Evolutionary conservation across 2,797 vertebrate species (phyloP).

Genomic region (Peromyscus attwateri): DNA sequence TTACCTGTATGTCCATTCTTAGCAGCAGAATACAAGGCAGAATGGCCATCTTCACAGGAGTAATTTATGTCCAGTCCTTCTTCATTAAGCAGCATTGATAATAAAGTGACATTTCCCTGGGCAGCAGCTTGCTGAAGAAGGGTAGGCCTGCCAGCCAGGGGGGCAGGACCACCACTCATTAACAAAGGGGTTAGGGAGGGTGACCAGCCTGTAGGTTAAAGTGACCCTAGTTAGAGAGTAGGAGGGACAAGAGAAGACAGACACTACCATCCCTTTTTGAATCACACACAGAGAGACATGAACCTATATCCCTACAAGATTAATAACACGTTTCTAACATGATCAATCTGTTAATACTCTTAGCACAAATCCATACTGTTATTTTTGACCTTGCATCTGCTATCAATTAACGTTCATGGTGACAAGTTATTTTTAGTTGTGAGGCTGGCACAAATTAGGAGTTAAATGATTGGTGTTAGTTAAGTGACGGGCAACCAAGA

Average conservation of each 20-base stretch:
- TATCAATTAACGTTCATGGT: constrained; percentile 35
- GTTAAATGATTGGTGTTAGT: constrained; percentile 67
- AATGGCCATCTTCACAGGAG: constrained; percentile 93
- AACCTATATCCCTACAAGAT: constrained; percentile 33
- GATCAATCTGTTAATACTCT: constrained; percentile 81
- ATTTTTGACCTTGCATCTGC: constrained; percentile 66
- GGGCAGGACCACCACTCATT: constrained; percentile 97
- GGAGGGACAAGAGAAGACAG: constrained; percentile 73
- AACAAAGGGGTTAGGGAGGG: constrained; percentile 97
- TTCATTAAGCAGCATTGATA: constrained; percentile 99
- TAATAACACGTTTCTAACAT: constrained; percentile 75
- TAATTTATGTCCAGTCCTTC: constrained; percentile 94
- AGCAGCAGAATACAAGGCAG: constrained; percentile 99
- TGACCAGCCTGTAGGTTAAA: constrained; percentile 97
- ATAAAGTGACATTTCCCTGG: constrained; percentile 99
- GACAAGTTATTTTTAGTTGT: constrained; percentile 73
- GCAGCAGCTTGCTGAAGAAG: constrained; percentile 99
- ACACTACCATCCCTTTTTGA: constrained; percentile 71
- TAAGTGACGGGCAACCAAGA: constrained; percentile 22
- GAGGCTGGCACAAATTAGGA: constrained; percentile 69
- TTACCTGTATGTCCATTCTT: constrained; percentile 97
- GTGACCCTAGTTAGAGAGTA: constrained; percentile 88
- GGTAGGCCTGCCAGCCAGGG: constrained; percentile 99
- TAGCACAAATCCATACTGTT: constrained; percentile 65
- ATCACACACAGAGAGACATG: constrained; percentile 47